Percentiles rank a stretch among this genome's conserved stretches.
Conservation (phyloP, 2,888 invertebrate species). For the Rhimphoctona megacephalus region DNA sequence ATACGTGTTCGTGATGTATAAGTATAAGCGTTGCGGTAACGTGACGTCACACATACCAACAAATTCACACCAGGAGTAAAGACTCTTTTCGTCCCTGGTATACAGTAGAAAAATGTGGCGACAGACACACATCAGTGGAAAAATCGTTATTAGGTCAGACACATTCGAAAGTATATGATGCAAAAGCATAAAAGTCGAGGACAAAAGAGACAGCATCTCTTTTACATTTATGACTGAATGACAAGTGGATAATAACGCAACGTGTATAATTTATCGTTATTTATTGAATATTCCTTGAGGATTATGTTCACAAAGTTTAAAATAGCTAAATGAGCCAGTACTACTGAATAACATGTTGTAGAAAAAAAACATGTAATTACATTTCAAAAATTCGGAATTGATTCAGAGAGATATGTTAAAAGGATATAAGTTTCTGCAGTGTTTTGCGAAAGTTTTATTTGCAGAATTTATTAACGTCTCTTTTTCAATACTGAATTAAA, state of each 20-base stretch:
- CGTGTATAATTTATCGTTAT: neutral
- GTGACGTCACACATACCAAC: slow-evolving; percentile 33
- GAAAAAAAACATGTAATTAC: neutral
- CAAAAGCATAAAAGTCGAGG: slow-evolving; percentile 22
- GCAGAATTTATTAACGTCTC: neutral
- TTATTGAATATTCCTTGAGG: neutral
- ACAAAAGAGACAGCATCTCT: slow-evolving; percentile 24
- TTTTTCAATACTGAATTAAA: neutral
- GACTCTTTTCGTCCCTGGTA: neutral
- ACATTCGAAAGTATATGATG: slow-evolving; percentile 34
- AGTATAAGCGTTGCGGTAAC: slow-evolving; percentile 75
- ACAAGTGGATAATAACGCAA: neutral
- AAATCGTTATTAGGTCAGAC: slow-evolving; percentile 54
- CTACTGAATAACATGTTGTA: neutral
- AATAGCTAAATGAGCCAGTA: neutral
- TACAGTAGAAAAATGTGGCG: slow-evolving; percentile 18
- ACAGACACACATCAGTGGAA: slow-evolving; percentile 44
- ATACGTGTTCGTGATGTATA: slow-evolving; percentile 80
- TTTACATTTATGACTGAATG: neutral
- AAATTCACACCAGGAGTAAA: neutral
- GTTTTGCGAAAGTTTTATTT: neutral
- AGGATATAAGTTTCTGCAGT: neutral
- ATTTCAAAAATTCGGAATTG: neutral
- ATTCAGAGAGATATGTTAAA: neutral
- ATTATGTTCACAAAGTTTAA: neutral